phyloP scores from a whole-genome alignment of 2,797 vertebrate species.

The Rhyacichthys aspro region DNA sequence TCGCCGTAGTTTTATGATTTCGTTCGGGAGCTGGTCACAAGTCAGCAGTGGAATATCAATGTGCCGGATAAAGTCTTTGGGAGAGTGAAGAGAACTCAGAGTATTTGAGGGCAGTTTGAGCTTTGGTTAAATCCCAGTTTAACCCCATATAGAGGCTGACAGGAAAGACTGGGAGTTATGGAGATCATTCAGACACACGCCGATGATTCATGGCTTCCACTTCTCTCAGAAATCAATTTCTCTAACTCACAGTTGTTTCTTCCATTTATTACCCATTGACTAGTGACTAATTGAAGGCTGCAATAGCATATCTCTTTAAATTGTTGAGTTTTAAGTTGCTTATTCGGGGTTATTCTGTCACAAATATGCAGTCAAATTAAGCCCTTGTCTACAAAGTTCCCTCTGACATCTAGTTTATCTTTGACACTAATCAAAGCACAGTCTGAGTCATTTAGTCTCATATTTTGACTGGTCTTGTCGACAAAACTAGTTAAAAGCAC shows the following conservation, averaged over 20 bases:
- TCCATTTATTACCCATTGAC: not conserved
- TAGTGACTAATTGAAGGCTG: too few relatives aligned
- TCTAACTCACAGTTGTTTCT: conserved; percentile 5
- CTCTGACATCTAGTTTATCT: too few relatives aligned
- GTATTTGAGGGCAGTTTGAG: conserved; percentile 56
- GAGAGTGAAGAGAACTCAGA: conserved; percentile 43
- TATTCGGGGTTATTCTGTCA: too few relatives aligned
- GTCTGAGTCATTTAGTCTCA: too few relatives aligned
- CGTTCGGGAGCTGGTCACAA: conserved; percentile 39
- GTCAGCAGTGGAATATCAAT: conserved; percentile 64
- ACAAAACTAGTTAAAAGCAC: too few relatives aligned
- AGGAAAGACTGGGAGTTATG: conserved; percentile 55
- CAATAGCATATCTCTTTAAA: too few relatives aligned
- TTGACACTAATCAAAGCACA: too few relatives aligned
- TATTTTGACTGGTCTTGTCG: too few relatives aligned
- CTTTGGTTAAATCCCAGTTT: conserved; percentile 64
- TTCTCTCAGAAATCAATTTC: conserved; percentile 23
- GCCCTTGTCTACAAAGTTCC: too few relatives aligned
- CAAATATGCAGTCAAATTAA: too few relatives aligned
- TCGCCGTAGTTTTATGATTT: conserved; percentile 41
- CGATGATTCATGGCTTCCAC: conserved; percentile 48
- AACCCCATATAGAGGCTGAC: conserved; percentile 55
- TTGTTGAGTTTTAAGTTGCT: too few relatives aligned
- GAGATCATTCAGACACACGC: conserved; percentile 66
- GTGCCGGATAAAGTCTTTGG: conserved; percentile 51